Evolutionary conservation across 2,888 invertebrate genomes (phyloP).

Genomic region (Automeris io): DNA sequence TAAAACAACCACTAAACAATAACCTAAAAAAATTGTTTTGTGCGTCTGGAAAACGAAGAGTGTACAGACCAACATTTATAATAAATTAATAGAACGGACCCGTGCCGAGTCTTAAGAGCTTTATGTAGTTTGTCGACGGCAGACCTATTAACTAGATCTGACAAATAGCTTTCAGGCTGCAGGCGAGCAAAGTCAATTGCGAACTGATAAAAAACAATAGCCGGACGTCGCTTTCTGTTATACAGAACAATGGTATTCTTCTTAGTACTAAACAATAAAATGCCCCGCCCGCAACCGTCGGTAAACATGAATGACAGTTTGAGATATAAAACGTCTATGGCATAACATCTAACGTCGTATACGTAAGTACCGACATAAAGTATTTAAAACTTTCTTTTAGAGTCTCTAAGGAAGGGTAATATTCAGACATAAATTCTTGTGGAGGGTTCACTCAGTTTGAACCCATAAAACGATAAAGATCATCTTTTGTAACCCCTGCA

Average conservation of each 20-base stretch:
- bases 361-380: conserved; percentile 44
- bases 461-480: conserved; percentile 64
- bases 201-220: conserved; percentile 30
- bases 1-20: no score
- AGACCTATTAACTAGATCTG: conserved; percentile 10
- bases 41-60: no score
- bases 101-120: background rate
- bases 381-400: conserved; percentile 63
- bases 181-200: conserved; percentile 26
- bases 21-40: no score
- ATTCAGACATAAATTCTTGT: conserved; percentile 53
- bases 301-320: conserved; percentile 29
- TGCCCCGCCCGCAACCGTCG: conserved; percentile 26
- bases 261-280: conserved; percentile 33
- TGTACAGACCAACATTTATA: no score
- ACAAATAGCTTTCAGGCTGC: conserved; percentile 22
- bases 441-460: conserved; percentile 41
- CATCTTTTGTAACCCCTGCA: conserved; percentile 52
- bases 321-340: conserved; percentile 29
- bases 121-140: conserved; percentile 2
- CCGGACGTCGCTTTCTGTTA: conserved; percentile 23
- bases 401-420: conserved; percentile 47
- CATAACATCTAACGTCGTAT: conserved; percentile 28
- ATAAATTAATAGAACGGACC: background rate
- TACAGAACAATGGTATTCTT: conserved; percentile 28